Percentiles rank a stretch among this genome's conserved stretches.
These are phyloP conservation scores for Tenthredo distinguenda DNA, from an alignment of 2,888 invertebrate genomes.

Conservation along the genomic window DNA sequence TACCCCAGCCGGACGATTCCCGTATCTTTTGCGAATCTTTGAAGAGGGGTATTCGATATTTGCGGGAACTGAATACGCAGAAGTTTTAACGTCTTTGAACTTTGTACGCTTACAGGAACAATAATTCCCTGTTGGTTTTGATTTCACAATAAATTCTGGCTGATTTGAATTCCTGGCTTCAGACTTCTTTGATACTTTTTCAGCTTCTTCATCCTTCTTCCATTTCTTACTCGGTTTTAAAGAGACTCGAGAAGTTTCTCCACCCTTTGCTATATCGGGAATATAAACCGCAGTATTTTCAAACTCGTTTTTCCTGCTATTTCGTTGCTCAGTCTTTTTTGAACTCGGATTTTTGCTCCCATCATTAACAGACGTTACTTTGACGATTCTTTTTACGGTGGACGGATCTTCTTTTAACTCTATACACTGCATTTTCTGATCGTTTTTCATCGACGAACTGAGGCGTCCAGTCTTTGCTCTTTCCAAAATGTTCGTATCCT, in stretches of 20 bases:
- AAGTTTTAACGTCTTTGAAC: neutral
- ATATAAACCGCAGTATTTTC: neutral
- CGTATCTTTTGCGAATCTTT: neutral
- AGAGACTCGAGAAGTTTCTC: neutral
- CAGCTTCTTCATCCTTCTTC: neutral
- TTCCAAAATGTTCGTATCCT: neutral
- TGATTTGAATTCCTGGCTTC: neutral
- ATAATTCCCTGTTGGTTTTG: neutral
- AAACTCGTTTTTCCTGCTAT: neutral
- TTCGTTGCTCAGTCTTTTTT: neutral
- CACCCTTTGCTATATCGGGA: neutral
- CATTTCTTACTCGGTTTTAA: neutral
- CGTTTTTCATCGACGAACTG: neutral
- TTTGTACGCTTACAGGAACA: slow-evolving; percentile 18
- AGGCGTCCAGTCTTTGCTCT: neutral
- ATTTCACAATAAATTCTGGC: neutral
- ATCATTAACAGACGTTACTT: neutral
- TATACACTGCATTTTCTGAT: neutral
- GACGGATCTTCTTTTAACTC: neutral
- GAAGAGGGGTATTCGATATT: neutral
- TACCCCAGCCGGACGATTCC: neutral
- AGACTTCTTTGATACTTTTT: neutral
- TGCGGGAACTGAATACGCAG: neutral
- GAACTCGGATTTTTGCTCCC: neutral
- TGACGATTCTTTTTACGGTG: neutral